Base-by-base conservation (phyloP, 2,797 vertebrate genomes). In the Callimico goeldii region DNA sequence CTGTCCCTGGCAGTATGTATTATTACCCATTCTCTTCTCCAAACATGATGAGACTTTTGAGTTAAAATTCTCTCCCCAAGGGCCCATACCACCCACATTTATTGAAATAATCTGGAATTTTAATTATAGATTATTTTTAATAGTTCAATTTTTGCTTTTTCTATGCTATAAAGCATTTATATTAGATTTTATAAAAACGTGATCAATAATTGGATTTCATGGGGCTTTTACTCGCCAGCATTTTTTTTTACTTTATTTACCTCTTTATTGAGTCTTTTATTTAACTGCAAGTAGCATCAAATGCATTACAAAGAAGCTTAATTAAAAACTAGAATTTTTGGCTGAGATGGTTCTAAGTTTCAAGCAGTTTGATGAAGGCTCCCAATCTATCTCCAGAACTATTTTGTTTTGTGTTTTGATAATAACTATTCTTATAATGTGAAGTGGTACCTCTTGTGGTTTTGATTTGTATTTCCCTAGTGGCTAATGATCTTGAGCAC, bases 391-490 rank as follows among this genome's bases (percentile, higher is more conserved):
- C 70, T 82, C 11, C 77, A 80, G 77, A 26, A 36, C 20, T 36
- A n/a, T 41, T 57, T 76, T 55, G 28, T 76, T 84, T 72, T 8
- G 46, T 90, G 17, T 90, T 70, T 46, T 50, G 30, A 75, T 77
- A 91, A 82, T 22, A 93, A 72, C 9, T 61, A 36, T 93, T 41
- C 36, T 86, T 85, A 70, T 64, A 30, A 70, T 73, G 20, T 86
- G 57, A 88, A 77, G n/a, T 91, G 15, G 30, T 88, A 79, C 79
- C 61, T 77, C 75, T 73, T 36, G 17, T 79, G 28, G 10, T 88
- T 97, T 93, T 88, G 22, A 61, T 84, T 84, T 95, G 41, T 14
- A 46, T 87, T 93, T 93, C 58, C 36, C 67, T 39, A 43, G 39
- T 73, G 46, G 20, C n/a, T 91, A 90, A 88, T 73, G 43, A 88